These are phyloP conservation scores for Micrasema minimum DNA, from an alignment of 1,140 invertebrate genomes.

Conservation along the genomic window DNA sequence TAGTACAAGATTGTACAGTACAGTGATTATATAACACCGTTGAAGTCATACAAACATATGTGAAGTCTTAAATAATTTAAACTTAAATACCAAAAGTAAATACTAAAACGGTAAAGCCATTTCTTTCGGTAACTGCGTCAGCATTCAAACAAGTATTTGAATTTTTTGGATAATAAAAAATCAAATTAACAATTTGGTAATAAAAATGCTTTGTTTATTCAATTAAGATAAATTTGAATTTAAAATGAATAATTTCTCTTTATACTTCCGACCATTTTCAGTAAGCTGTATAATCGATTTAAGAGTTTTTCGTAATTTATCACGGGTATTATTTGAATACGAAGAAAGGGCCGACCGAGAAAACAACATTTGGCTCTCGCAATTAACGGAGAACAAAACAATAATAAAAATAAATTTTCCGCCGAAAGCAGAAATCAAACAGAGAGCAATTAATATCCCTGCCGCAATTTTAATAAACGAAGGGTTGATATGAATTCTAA, in stretches of 20 bases:
- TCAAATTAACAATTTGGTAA: no score
- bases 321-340: background rate
- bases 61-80: no score
- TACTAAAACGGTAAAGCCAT: no score
- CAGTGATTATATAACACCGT: no score
- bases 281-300: background rate
- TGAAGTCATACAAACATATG: no score
- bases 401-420: conserved; percentile 44
- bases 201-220: no score
- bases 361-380: conserved; percentile 5
- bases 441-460: conserved; percentile 48
- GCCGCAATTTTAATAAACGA: conserved; percentile 50
- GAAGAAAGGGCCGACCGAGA: conserved; percentile 17
- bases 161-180: no score
- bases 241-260: background rate
- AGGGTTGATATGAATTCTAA: conserved; percentile 51
- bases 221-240: no score
- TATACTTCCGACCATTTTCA: background rate
- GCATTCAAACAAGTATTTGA: no score
- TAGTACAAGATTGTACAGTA: no score
- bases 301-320: conserved; percentile 10
- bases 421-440: conserved; percentile 18
- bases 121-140: no score
- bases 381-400: conserved; percentile 32
- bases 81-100: no score